phyloP scores from a whole-genome alignment of 2,797 vertebrate genomes.

The Rhabdomys pumilio region DNA sequence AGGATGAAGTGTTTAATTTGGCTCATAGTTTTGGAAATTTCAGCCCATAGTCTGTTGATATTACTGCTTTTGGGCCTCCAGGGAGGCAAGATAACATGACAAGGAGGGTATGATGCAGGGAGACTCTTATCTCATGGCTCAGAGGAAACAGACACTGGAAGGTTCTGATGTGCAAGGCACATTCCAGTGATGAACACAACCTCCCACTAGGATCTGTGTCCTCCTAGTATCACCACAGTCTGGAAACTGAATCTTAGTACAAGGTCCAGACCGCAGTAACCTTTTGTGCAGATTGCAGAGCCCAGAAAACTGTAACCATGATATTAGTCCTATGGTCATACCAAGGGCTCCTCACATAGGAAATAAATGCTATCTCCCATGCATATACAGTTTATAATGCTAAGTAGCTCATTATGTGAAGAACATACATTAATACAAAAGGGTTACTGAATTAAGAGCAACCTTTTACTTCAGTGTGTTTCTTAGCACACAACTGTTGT shows the following conservation, averaged over 20 bases:
- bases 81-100: neutral
- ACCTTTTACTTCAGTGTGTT: neutral
- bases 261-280: neutral
- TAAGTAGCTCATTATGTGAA: neutral
- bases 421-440: neutral
- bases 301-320: neutral
- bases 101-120: neutral
- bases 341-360: neutral
- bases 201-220: neutral
- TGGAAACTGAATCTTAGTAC: neutral
- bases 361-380: neutral
- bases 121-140: neutral
- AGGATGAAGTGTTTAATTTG: neutral
- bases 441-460: slow-evolving; percentile 11
- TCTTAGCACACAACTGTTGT: slow-evolving; percentile 5
- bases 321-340: too few species aligned
- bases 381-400: neutral
- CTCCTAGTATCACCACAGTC: neutral
- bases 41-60: neutral
- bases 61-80: neutral
- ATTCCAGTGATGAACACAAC: neutral
- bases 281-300: neutral
- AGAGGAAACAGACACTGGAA: neutral
- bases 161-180: neutral
- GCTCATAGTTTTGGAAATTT: neutral